Conservation (phyloP, 2,113 vertebrate species). For the Morone saxatilis region DNA sequence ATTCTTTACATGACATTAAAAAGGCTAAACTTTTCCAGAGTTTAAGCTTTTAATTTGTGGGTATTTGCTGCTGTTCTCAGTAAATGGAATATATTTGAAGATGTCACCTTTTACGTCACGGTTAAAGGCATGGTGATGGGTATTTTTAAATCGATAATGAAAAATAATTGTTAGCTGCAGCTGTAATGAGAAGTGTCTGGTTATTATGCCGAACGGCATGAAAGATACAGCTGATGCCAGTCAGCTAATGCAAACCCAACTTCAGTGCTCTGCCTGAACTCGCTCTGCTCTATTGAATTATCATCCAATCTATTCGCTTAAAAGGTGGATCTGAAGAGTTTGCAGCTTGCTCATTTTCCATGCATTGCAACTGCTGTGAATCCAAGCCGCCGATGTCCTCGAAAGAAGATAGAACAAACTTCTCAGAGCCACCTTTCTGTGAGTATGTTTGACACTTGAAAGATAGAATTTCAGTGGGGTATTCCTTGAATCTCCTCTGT, state of each 20-base stretch:
- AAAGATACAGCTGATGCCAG: neutral
- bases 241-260: neutral
- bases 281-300: neutral
- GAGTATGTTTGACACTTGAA: neutral
- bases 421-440: neutral
- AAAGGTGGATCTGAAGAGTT: conserved; percentile 2
- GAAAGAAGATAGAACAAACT: neutral
- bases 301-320: neutral
- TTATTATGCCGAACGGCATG: neutral
- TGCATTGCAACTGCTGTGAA: neutral
- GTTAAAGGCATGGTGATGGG: neutral
- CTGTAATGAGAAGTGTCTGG: neutral
- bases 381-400: neutral
- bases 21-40: too few relatives aligned
- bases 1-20: conserved; percentile 7
- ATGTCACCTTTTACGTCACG: neutral
- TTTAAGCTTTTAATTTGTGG: neutral
- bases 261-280: neutral
- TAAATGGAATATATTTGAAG: neutral
- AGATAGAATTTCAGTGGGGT: neutral
- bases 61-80: neutral
- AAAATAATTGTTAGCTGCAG: too few relatives aligned
- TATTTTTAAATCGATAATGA: neutral
- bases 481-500: conserved; percentile 12
- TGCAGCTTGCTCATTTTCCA: neutral